These are phyloP conservation scores for Trematomus loennbergii DNA, from an alignment of 2,113 vertebrate species.

Conservation along the genomic window DNA sequence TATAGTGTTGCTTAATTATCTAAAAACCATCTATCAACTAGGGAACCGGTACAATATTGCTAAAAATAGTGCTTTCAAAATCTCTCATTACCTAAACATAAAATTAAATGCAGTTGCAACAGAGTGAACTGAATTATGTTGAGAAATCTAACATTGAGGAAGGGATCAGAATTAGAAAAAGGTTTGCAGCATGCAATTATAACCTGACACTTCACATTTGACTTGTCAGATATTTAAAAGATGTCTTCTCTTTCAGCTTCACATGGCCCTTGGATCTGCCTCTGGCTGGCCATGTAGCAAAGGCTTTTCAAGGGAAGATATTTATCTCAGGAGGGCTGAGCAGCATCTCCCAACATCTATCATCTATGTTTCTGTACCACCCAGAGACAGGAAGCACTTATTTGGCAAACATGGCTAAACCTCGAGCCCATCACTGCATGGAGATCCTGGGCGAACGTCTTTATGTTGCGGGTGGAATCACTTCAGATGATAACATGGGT, in stretches of 20 bases:
- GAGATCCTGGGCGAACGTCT: conserved; percentile 70
- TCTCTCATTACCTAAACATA: no score
- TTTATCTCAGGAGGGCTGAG: conserved; percentile 81
- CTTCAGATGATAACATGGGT: neutral
- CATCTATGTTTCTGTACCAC: conserved; percentile 78
- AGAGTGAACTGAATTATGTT: neutral
- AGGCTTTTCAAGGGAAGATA: conserved; percentile 68
- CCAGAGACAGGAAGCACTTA: conserved; percentile 77
- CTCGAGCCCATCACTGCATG: conserved; percentile 84
- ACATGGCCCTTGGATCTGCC: conserved; percentile 68
- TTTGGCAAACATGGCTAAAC: conserved; percentile 71
- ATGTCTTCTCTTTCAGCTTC: conserved; percentile 64
- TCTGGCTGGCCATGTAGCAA: conserved; percentile 73
- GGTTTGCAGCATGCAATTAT: neutral
- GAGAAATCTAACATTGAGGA: no score
- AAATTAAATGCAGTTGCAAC: no score
- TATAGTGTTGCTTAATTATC: neutral
- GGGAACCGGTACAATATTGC: no score
- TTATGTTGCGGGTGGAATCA: conserved; percentile 81
- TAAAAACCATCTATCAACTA: no score
- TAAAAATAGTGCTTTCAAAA: no score
- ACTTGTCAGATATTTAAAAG: neutral
- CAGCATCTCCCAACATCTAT: conserved; percentile 56
- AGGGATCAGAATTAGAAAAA: neutral
- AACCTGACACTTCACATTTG: neutral